These are phyloP conservation scores for Zelostemma sp. DNA, from an alignment of 1,140 invertebrate genomes.

Conservation along the genomic window DNA sequence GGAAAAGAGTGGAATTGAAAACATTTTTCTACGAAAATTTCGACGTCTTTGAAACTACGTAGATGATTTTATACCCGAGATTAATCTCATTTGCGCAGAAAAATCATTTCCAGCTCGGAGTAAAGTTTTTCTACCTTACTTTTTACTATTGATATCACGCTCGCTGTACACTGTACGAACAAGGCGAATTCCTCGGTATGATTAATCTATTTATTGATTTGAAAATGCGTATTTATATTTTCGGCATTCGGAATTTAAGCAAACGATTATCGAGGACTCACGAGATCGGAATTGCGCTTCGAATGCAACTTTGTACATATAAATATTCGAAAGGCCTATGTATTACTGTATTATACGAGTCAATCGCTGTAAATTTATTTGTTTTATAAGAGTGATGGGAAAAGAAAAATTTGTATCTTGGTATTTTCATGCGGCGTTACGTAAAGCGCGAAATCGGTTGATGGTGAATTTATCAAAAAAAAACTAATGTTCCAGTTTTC, in stretches of 20 bases:
- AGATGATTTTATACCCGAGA: not conserved
- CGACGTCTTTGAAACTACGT: conserved; percentile 9
- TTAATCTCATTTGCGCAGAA: too few species aligned
- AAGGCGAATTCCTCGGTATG: conserved; percentile 14
- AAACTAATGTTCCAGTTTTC: conserved; percentile 55
- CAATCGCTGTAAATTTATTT: conserved; percentile 21
- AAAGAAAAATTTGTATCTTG: conserved; percentile 8
- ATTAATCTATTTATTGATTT: conserved; percentile 19
- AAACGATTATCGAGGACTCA: not conserved
- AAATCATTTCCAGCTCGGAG: too few species aligned
- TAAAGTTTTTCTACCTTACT: not conserved
- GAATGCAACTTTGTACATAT: conserved; percentile 39
- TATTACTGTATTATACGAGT: conserved; percentile 21
- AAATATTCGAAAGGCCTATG: conserved; percentile 29
- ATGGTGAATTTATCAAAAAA: conserved; percentile 20
- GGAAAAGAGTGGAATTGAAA: not conserved
- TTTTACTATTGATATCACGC: not conserved
- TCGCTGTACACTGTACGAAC: not conserved
- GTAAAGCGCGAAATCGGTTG: conserved; percentile 1
- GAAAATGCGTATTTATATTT: conserved; percentile 25
- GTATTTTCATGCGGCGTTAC: conserved; percentile 10
- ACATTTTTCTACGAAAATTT: conserved; percentile 3
- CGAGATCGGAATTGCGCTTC: conserved; percentile 18
- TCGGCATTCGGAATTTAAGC: conserved; percentile 15
- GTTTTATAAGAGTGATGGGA: conserved; percentile 9